Percentiles rank a stretch among this genome's conserved stretches.
Evolutionary conservation across 2,797 vertebrate species (phyloP).

Genomic region (Miichthys miiuy): DNA sequence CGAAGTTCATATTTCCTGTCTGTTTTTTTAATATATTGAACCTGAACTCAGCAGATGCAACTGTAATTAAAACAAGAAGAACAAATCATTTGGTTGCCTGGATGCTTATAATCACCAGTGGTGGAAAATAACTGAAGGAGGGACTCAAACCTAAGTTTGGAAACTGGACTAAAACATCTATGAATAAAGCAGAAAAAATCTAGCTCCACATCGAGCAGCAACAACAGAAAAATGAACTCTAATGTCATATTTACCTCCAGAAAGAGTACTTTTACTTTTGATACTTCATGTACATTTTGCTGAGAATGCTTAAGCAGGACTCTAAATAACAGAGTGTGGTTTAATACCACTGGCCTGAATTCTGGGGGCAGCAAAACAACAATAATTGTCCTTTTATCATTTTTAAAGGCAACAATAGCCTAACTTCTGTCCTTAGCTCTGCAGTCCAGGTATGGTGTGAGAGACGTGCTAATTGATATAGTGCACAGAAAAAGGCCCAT

Average conservation of each 20-base stretch:
- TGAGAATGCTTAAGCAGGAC: neutral
- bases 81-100: neutral
- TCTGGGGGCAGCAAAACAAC: no score
- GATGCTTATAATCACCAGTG: neutral
- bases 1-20: slow-evolving; percentile 6
- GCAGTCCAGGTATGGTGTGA: neutral
- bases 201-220: neutral
- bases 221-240: no score
- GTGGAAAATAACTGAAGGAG: neutral
- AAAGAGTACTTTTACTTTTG: neutral
- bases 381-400: no score
- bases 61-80: neutral
- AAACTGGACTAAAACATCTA: neutral
- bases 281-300: neutral
- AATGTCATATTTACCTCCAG: no score
- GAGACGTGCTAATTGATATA: slow-evolving; percentile 6
- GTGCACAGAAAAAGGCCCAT: neutral
- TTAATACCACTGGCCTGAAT: no score
- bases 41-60: slow-evolving; percentile 4
- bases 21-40: neutral
- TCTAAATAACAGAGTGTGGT: neutral
- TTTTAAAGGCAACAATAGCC: no score
- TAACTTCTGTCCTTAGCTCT: neutral
- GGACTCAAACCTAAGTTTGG: neutral
- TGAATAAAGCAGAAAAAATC: neutral